Conservation (phyloP, 2,113 vertebrate species). For the Phyllopteryx taeniolatus region DNA sequence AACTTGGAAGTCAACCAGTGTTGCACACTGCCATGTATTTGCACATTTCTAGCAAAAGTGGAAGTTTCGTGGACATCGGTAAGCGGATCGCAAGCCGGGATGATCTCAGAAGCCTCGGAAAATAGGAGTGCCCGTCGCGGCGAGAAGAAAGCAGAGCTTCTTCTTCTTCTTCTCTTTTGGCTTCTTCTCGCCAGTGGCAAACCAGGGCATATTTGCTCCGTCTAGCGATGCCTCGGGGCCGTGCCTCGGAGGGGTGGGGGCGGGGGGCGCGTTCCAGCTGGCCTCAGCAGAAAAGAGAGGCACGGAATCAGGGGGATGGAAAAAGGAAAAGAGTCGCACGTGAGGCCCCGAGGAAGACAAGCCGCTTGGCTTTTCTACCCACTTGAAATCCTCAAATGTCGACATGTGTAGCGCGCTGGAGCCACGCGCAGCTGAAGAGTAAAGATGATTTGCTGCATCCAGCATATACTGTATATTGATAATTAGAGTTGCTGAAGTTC, state of each 20-base stretch:
- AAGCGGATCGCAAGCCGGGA: conserved; percentile 5
- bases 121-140: conserved; percentile 33
- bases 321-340: conserved; percentile 46
- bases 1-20: background rate
- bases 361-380: conserved; percentile 50
- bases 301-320: conserved; percentile 33
- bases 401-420: background rate
- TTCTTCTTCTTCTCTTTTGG: conserved; percentile 38
- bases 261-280: conserved; percentile 33
- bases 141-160: conserved; percentile 46
- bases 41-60: background rate
- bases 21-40: background rate
- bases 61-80: background rate
- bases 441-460: background rate
- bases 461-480: too few relatives aligned
- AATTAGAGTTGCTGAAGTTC: too few relatives aligned
- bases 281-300: conserved; percentile 64
- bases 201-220: conserved; percentile 56
- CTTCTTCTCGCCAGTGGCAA: conserved; percentile 42
- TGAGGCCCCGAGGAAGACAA: conserved; percentile 28
- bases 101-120: conserved; percentile 55
- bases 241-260: conserved; percentile 12
- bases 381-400: background rate
- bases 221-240: conserved; percentile 38
- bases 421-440: background rate